A percentile compares a stretch with the other conserved stretches of the same genome.
Conservation (phyloP, 2,888 invertebrate species). For the Rotaria macrura region DNA sequence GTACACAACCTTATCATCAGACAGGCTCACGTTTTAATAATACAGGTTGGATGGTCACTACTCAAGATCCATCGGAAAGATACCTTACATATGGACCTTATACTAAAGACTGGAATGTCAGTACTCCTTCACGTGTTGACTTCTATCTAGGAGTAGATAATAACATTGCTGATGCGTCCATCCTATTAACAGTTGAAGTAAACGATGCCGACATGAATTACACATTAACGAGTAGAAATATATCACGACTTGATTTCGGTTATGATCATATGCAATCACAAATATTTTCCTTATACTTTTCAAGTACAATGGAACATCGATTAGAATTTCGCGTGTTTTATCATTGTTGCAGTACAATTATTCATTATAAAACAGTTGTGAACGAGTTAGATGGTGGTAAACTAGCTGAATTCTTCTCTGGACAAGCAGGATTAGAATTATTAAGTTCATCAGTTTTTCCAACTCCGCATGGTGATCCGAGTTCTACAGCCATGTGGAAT, state of each 20-base stretch:
- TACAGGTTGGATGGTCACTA: neutral
- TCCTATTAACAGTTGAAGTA: neutral
- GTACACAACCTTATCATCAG: neutral
- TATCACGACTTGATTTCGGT: constrained; percentile 10
- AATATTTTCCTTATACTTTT: neutral
- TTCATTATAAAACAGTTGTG: constrained; percentile 17
- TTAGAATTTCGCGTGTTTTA: neutral
- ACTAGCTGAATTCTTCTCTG: neutral
- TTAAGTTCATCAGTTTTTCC: neutral
- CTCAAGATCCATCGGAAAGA: neutral
- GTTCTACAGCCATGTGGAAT: constrained; percentile 2
- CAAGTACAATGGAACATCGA: neutral
- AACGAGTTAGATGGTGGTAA: neutral
- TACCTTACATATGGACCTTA: neutral
- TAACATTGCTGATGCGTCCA: neutral
- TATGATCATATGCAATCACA: neutral
- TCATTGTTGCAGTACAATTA: neutral
- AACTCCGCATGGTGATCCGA: constrained; percentile 13
- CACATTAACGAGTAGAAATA: neutral
- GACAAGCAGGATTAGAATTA: constrained; percentile 9
- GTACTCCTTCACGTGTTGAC: neutral
- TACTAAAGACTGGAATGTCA: neutral
- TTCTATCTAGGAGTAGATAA: neutral
- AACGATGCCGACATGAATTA: neutral
- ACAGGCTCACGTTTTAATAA: neutral